A percentile compares a stretch with the other conserved stretches of the same genome.
Conservation (phyloP, 2,888 invertebrate genomes). For the Cyclophora punctaria region DNA sequence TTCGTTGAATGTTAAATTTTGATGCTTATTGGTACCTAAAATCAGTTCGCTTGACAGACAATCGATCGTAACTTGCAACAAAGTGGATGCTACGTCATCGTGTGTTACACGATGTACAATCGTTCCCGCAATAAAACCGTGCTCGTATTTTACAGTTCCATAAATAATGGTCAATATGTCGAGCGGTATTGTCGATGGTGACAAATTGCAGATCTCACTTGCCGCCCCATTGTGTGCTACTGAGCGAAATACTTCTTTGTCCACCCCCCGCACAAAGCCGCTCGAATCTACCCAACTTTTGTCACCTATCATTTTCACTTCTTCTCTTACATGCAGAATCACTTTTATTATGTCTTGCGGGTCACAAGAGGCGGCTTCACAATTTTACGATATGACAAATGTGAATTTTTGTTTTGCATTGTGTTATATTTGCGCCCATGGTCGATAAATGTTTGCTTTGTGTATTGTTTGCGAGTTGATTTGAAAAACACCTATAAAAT, state of each 20-base stretch:
- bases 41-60: constrained; percentile 13
- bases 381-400: constrained; percentile 60
- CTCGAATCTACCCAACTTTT: constrained; percentile 54
- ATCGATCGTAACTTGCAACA: constrained; percentile 38
- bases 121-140: constrained; percentile 69
- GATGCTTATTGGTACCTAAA: constrained; percentile 2
- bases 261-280: constrained; percentile 47
- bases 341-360: constrained; percentile 58
- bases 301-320: constrained; percentile 70
- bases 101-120: constrained; percentile 65
- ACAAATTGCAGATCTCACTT: constrained; percentile 68
- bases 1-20: background rate
- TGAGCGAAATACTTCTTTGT: constrained; percentile 54
- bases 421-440: constrained; percentile 33
- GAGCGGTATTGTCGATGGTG: constrained; percentile 68
- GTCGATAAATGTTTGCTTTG: constrained; percentile 55
- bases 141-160: constrained; percentile 62
- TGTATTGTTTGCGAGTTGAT: constrained; percentile 29
- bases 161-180: constrained; percentile 75
- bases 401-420: constrained; percentile 45
- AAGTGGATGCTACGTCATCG: constrained; percentile 52
- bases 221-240: constrained; percentile 65
- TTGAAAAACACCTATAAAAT: constrained; percentile 13
- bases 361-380: constrained; percentile 44
- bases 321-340: constrained; percentile 49